Evolutionary conservation across 2,113 vertebrate species (phyloP), one percentile per base, ranked within the genome.

Genomic region (Otis tarda): DNA sequence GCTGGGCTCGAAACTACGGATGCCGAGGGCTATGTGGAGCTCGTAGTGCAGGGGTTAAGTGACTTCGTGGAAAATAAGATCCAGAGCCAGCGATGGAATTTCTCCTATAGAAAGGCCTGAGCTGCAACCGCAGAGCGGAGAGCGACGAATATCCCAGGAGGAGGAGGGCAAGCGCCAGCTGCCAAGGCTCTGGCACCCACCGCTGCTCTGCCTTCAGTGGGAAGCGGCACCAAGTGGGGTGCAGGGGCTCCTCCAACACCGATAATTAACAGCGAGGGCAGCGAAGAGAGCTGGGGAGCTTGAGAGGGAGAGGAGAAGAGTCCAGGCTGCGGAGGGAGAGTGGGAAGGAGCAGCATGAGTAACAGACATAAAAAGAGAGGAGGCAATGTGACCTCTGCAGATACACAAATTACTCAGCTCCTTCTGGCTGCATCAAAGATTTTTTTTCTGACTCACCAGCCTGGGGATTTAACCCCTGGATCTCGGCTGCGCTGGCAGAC

Each of bases 331-430:
- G 2, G 75, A 41, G 79, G 60, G 81, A 84, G 85, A 75, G 87
- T 19, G 83, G 94, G 94, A 71, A 93, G 93, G 56, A 93, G 65
- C 63, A 63, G 87, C 35, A 45, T 25, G 87, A 90, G 88, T 33
- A 86, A 88, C 41, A 80, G 86, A 59, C 76, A 9, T 52, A 64
- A 87, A 78, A 64, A 83, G 87, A 83, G 75, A 84, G 77, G 70
- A 91, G 95, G 92, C 90, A 90, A 91, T 50, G 82, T 85, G 95
- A 96, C 87, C 90, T 95, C 95, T 25, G 91, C 83, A 86, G 83
- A 22, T 28, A 74, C 80, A 88, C 68, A 35, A 73, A 94, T 95
- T 83, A 59, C 83, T 82, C 57, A 83, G 80, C 89, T 55, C 90
- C 90, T 93, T 92, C 89, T 79, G 84, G 85, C 93, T 33, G 87